phyloP scores from a whole-genome alignment of 92 coral and sea anemone genomes.

The Palythoa grandiflora region DNA sequence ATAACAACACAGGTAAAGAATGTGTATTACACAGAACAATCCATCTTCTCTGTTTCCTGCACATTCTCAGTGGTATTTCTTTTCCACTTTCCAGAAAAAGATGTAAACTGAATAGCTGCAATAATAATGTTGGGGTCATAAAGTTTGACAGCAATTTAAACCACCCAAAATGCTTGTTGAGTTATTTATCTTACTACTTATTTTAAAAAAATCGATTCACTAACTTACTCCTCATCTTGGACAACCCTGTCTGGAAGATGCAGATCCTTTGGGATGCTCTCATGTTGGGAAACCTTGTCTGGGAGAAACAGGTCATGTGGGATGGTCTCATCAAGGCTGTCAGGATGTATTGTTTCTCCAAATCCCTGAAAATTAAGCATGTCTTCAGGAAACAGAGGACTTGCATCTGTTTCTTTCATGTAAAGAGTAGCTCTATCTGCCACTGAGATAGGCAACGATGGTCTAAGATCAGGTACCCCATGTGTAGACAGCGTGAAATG shows the following conservation, averaged over 20 bases:
- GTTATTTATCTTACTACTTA: not conserved
- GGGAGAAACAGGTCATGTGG: slow-evolving; percentile 6
- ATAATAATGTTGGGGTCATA: slow-evolving; percentile 3
- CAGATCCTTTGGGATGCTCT: slow-evolving; percentile 4
- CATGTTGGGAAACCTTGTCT: not conserved
- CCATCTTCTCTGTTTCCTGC: slow-evolving; percentile 7
- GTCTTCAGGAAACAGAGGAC: slow-evolving; percentile 54
- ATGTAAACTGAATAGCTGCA: slow-evolving; percentile 3
- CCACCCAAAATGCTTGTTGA: slow-evolving; percentile 10
- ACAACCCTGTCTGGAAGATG: slow-evolving; percentile 8
- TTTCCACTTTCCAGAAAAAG: not conserved
- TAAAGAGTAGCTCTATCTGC: slow-evolving; percentile 27
- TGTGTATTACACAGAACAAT: not conserved
- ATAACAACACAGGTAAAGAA: slow-evolving; percentile 7
- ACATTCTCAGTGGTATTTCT: not conserved
- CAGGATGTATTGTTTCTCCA: slow-evolving; percentile 18
- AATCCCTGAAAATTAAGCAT: slow-evolving; percentile 43
- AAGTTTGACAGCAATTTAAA: not conserved
- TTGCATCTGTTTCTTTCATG: slow-evolving; percentile 32
- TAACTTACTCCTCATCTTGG: slow-evolving; percentile 8
- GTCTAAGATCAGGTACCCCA: slow-evolving; percentile 31
- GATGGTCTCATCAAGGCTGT: slow-evolving; percentile 5
- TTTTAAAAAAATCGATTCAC: not conserved
- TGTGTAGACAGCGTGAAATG: slow-evolving; percentile 41
- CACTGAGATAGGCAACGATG: slow-evolving; percentile 42